A percentile compares a stretch with the other conserved stretches of the same genome.
phyloP scores from a whole-genome alignment of 2,113 vertebrate genomes.

The Corythornis madagascariensis region DNA sequence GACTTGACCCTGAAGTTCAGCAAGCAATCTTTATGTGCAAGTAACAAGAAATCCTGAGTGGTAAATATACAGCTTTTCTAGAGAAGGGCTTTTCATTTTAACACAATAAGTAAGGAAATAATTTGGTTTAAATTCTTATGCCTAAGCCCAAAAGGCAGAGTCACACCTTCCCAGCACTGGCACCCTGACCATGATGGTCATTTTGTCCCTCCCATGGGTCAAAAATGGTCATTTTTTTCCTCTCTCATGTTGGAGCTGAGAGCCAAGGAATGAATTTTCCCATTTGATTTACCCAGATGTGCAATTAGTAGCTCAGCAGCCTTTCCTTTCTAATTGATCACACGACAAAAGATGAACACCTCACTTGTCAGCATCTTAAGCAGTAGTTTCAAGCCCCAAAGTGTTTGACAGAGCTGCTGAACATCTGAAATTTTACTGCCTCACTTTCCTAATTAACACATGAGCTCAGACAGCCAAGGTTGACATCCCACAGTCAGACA shows the following conservation, averaged over 20 bases:
- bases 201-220: no score
- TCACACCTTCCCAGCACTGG: background rate
- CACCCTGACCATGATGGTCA: background rate
- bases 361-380: conserved; percentile 58
- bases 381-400: conserved; percentile 58
- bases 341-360: conserved; percentile 63
- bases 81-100: background rate
- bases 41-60: background rate
- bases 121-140: background rate
- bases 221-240: no score
- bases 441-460: conserved; percentile 61
- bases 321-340: conserved; percentile 45
- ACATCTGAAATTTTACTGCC: conserved; percentile 62
- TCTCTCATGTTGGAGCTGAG: background rate
- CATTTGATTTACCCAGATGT: background rate
- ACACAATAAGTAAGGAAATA: background rate
- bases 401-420: conserved; percentile 67
- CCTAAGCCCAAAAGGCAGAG: background rate
- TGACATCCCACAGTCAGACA: conserved; percentile 26
- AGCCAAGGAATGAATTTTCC: background rate
- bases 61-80: background rate
- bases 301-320: conserved; percentile 28
- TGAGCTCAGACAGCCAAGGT: conserved; percentile 44
- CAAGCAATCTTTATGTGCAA: background rate
- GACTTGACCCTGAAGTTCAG: background rate